Base-by-base conservation (phyloP, 2,113 vertebrate species). In the Siphamia tubifer region DNA sequence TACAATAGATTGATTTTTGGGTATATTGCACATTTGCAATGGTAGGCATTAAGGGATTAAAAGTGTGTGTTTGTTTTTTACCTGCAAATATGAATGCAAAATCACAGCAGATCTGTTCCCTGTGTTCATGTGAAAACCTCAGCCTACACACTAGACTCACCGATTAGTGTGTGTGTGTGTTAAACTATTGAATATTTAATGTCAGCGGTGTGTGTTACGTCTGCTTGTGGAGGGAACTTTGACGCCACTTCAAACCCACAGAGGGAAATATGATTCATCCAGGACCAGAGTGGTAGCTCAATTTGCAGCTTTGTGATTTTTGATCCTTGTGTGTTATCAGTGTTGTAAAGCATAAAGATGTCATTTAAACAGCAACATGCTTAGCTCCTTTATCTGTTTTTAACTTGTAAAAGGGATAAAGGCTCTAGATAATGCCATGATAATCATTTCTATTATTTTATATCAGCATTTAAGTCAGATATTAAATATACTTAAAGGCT, bases 231-330 rank as follows among this genome's bases (percentile, higher is more conserved):
- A 32, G 49, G 20, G 27, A 39, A 56, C 27, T 54, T 65, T 79
- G 58, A 71, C 56, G 24, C 66, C 60, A 60, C 60, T 65, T 54
- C 32, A 65, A 53, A 58, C 66, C 60, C 53, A 70, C 66, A 34
- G 45, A 75, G 51, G 25, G 57, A 38, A 68, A 38, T 30, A 38
- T 57, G 64, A 77, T 23, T 77, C 32, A 48, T 52, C 23, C 23
- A 17, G 24, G 9, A 23, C 20, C 16, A n/a, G 31, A 7, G 12
- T 44, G 27, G 12, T 19, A 8, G 30, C 42, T 27, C 8, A 2
- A 5, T 38, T 38, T 23, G 40, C 12, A 36, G 38, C 9, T 30
- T 17, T 3, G 3, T 36, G 30, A n/a, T n/a, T n/a, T n/a, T n/a
- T n/a, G n/a, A n/a, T n/a, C n/a, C n/a, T n/a, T n/a, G n/a, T n/a